Conservation (phyloP, 2,797 vertebrate species). For the Pangasius larnaudii region DNA sequence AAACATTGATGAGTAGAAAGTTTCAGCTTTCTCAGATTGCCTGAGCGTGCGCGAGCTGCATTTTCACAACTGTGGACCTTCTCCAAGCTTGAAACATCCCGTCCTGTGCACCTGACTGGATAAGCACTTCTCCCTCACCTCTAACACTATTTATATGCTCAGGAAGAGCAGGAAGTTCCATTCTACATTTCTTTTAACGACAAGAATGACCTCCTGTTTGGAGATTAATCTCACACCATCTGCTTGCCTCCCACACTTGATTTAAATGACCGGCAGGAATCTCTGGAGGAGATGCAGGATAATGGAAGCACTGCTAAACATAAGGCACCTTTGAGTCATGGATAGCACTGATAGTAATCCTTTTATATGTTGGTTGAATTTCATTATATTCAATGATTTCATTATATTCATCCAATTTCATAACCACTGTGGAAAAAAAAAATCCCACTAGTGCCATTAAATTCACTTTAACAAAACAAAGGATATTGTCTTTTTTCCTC, state of each 20-base stretch:
- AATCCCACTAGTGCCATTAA: slow-evolving; percentile 25
- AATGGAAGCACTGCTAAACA: slow-evolving; percentile 39
- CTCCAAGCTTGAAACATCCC: slow-evolving; percentile 25
- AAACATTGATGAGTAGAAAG: slow-evolving; percentile 44
- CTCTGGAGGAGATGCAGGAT: slow-evolving; percentile 9
- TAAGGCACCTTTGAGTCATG: slow-evolving; percentile 26
- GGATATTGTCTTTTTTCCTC: background rate
- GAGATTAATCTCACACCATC: slow-evolving; percentile 33
- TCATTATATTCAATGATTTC: background rate
- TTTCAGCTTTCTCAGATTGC: slow-evolving; percentile 32
- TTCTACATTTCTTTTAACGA: background rate
- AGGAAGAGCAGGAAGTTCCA: background rate
- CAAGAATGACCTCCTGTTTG: slow-evolving; percentile 32
- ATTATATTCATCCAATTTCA: slow-evolving; percentile 8
- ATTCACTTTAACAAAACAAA: slow-evolving; percentile 10
- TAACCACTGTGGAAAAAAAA: slow-evolving; percentile 13
- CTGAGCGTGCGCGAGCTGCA: slow-evolving; percentile 56
- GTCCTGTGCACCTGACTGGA: slow-evolving; percentile 32
- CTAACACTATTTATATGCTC: background rate
- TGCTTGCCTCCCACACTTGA: slow-evolving; percentile 6
- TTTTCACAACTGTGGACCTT: slow-evolving; percentile 32
- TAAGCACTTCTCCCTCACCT: slow-evolving; percentile 44
- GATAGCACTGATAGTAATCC: slow-evolving; percentile 1
- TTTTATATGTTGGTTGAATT: slow-evolving; percentile 1
- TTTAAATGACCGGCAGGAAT: slow-evolving; percentile 12